These are phyloP conservation scores for Stramonita haemastoma DNA, from an alignment of 2,888 invertebrate genomes.

Conservation along the genomic window DNA sequence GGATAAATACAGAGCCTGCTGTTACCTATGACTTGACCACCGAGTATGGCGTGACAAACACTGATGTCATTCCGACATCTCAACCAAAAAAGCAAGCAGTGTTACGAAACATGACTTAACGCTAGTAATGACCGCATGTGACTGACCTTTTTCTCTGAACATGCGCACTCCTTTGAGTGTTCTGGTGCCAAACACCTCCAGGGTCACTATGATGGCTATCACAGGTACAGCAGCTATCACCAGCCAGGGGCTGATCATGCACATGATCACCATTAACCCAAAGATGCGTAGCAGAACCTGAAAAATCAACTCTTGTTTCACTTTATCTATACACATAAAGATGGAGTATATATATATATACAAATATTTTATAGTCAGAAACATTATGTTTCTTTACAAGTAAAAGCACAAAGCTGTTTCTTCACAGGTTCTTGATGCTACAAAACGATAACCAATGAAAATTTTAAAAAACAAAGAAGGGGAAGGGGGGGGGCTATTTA, in stretches of 20 bases:
- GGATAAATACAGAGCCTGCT: no score
- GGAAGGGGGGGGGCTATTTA: no score
- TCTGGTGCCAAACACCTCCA: slow-evolving; percentile 86
- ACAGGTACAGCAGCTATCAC: slow-evolving; percentile 81
- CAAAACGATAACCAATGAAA: background rate
- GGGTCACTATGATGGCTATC: slow-evolving; percentile 85
- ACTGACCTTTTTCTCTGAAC: slow-evolving; percentile 79
- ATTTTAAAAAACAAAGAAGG: background rate
- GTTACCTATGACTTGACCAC: no score
- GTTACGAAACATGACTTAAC: background rate
- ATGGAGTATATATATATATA: background rate
- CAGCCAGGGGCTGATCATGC: slow-evolving; percentile 83
- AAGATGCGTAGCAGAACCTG: slow-evolving; percentile 82
- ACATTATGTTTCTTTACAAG: no score
- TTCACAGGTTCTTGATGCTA: background rate
- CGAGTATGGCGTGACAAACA: no score
- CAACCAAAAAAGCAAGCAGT: background rate
- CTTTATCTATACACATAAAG: background rate
- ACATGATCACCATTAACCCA: slow-evolving; percentile 83
- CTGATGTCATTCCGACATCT: background rate
- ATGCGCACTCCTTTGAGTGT: slow-evolving; percentile 87
- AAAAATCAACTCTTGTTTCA: slow-evolving; percentile 27
- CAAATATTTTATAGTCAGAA: no score
- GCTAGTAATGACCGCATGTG: background rate
- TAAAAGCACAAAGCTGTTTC: background rate